phyloP scores from a whole-genome alignment of 2,113 vertebrate genomes.

The Brachyistius frenatus region DNA sequence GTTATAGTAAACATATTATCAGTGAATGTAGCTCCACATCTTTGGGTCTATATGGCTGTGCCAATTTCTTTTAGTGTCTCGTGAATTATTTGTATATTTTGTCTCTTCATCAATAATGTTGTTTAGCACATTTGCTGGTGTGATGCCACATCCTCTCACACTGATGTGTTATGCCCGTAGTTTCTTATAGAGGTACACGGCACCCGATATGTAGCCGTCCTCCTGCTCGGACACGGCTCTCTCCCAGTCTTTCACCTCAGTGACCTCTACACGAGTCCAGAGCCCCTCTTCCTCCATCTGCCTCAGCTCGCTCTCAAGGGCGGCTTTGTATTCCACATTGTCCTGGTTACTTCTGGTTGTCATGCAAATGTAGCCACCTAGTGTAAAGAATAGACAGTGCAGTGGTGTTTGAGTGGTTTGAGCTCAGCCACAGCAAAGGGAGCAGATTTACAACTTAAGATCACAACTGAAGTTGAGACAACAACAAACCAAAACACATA shows the following conservation, averaged over 20 bases:
- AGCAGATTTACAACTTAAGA: not conserved
- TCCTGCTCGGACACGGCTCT: constrained; percentile 83
- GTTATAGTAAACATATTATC: no score
- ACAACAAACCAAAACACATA: not conserved
- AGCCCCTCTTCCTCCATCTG: constrained; percentile 82
- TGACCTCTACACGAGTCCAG: constrained; percentile 82
- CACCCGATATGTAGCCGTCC: constrained; percentile 86
- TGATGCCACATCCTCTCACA: not conserved
- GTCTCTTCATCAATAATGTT: not conserved
- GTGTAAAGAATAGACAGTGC: constrained; percentile 49
- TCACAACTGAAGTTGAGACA: not conserved
- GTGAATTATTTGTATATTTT: not conserved
- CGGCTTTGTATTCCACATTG: constrained; percentile 85
- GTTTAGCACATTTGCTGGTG: not conserved
- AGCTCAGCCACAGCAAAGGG: not conserved
- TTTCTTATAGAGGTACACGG: constrained; percentile 88
- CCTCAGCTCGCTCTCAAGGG: constrained; percentile 81
- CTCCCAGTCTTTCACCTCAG: constrained; percentile 88
- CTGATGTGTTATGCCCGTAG: constrained; percentile 7
- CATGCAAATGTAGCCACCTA: constrained; percentile 92
- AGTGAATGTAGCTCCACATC: no score
- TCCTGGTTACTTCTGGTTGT: constrained; percentile 87
- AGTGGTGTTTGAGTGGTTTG: not conserved
- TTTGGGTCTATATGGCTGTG: no score
- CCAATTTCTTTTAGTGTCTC: no score